These are phyloP conservation scores for Anseranas semipalmata DNA, from an alignment of 2,113 vertebrate species.

Conservation along the genomic window DNA sequence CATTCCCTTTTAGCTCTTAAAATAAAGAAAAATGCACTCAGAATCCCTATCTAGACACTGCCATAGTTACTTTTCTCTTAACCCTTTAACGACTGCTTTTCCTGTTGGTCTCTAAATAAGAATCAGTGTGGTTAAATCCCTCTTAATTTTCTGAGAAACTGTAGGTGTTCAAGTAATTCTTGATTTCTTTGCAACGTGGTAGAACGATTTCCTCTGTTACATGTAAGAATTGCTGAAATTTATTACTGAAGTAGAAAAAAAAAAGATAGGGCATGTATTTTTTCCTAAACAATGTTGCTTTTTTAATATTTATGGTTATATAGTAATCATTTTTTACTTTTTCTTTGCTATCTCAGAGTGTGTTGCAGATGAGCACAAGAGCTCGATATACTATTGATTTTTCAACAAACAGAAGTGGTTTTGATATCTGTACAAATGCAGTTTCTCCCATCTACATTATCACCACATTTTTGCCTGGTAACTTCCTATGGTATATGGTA, in stretches of 20 bases:
- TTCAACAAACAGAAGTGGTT: neutral
- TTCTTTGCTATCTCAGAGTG: neutral
- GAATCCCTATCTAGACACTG: neutral
- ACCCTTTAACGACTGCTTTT: neutral
- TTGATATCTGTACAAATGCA: neutral
- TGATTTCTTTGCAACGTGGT: neutral
- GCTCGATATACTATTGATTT: neutral
- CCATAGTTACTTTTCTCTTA: neutral
- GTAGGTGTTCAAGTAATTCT: neutral
- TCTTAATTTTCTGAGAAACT: neutral
- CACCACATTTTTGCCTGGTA: neutral
- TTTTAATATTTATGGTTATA: neutral
- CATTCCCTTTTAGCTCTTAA: neutral
- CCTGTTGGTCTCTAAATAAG: neutral
- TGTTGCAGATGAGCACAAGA: neutral
- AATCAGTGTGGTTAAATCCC: neutral
- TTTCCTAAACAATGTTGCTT: neutral
- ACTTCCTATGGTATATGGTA: neutral
- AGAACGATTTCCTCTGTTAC: neutral
- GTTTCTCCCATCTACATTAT: neutral
- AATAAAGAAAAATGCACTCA: neutral
- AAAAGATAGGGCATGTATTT: neutral
- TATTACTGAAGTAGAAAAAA: neutral
- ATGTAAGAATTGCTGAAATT: neutral
- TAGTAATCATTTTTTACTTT: neutral